Conservation (phyloP, 2,888 invertebrate species). For the Lasioglossum marginatum region DNA sequence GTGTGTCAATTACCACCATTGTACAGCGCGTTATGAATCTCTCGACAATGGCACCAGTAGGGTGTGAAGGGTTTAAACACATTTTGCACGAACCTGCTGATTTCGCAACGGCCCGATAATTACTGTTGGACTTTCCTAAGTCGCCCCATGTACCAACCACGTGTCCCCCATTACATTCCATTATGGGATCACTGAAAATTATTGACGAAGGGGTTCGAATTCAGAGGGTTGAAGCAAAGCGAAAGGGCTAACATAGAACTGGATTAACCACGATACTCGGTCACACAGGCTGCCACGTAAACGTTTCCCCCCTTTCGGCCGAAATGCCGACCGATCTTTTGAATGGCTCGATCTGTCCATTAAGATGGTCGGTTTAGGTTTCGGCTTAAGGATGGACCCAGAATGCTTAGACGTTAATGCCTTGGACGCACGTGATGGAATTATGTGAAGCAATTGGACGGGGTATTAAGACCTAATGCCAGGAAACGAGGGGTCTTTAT, state of each 20-base stretch:
- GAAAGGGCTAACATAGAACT: constrained; percentile 60
- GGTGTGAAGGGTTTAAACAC: background rate
- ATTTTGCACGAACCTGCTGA: background rate
- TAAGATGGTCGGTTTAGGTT: constrained; percentile 47
- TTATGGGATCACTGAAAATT: constrained; percentile 42
- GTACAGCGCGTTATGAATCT: background rate
- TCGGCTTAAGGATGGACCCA: constrained; percentile 18
- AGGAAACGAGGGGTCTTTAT: constrained; percentile 13
- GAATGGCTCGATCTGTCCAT: constrained; percentile 54
- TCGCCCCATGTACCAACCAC: background rate
- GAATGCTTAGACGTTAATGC: constrained; percentile 20
- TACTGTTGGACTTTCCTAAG: background rate
- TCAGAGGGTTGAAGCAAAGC: constrained; percentile 42
- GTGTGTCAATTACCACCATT: background rate
- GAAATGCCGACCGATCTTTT: constrained; percentile 53
- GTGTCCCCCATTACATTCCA: background rate
- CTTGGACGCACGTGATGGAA: constrained; percentile 17
- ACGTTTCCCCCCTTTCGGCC: constrained; percentile 40
- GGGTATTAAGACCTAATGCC: constrained; percentile 12
- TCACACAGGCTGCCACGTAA: constrained; percentile 62
- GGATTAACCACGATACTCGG: constrained; percentile 67
- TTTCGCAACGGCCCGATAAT: background rate
- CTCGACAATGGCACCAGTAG: background rate
- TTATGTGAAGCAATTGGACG: constrained; percentile 10
- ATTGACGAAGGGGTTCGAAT: constrained; percentile 66